These are phyloP conservation scores for Lacerta agilis DNA, from an alignment of 2,797 vertebrate species.

Conservation along the genomic window DNA sequence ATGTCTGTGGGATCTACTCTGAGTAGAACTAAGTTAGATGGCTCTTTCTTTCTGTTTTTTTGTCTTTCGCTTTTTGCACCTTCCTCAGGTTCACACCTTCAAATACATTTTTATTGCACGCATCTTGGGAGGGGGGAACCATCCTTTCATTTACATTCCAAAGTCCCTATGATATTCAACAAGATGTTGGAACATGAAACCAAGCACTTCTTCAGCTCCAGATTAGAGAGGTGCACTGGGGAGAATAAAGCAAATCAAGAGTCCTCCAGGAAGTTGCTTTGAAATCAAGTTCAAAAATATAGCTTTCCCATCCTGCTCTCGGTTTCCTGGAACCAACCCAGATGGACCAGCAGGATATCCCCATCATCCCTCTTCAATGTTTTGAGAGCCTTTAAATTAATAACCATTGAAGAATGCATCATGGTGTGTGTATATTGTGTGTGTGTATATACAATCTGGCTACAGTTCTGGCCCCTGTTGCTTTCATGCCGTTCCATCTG, in stretches of 20 bases:
- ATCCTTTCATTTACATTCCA: neutral
- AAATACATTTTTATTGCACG: neutral
- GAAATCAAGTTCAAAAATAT: neutral
- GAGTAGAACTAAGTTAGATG: no score
- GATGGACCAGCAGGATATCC: neutral
- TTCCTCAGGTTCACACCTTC: neutral
- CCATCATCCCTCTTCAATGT: neutral
- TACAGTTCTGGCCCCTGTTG: neutral
- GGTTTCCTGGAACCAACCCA: neutral
- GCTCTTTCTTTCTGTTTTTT: no score
- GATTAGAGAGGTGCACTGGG: neutral
- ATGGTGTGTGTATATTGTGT: neutral
- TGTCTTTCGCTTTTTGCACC: no score
- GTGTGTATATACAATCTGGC: neutral
- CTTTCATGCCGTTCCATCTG: neutral
- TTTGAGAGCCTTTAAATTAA: slow-evolving; percentile 5
- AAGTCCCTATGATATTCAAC: neutral
- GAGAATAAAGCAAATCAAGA: neutral
- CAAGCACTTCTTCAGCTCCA: neutral
- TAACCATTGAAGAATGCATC: neutral
- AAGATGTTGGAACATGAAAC: neutral
- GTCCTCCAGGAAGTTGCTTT: neutral
- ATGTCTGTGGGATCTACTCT: no score
- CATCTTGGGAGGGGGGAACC: neutral
- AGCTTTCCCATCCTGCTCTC: neutral